Conservation (phyloP, 2,888 invertebrate species). For the Lepidochrysops patricia region DNA sequence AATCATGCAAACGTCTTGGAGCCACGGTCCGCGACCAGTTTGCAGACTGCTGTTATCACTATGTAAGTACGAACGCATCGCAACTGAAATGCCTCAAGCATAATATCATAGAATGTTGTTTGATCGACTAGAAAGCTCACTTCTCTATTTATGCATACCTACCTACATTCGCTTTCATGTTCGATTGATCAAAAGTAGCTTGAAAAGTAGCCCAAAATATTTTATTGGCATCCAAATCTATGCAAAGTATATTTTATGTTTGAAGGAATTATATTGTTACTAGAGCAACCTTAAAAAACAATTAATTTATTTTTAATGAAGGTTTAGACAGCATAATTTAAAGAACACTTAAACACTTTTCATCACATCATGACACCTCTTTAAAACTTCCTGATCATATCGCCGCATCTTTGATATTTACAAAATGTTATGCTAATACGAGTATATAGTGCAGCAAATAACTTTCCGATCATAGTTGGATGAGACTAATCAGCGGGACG, state of each 20-base stretch:
- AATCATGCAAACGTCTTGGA: constrained; percentile 69
- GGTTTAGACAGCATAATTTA: background rate
- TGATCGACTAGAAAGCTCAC: constrained; percentile 44
- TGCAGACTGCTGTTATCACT: constrained; percentile 53
- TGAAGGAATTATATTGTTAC: background rate
- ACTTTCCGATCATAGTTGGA: constrained; percentile 60
- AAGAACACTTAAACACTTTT: background rate
- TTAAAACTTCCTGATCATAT: background rate
- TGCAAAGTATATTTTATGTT: background rate
- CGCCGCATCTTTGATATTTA: constrained; percentile 38
- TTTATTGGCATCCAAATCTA: background rate
- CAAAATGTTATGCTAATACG: constrained; percentile 38
- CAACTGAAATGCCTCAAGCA: constrained; percentile 56
- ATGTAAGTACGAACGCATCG: constrained; percentile 66
- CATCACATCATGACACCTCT: background rate
- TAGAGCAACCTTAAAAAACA: background rate
- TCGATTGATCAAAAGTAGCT: constrained; percentile 6
- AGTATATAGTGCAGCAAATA: constrained; percentile 58
- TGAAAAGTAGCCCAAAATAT: background rate
- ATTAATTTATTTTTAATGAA: background rate
- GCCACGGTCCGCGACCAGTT: constrained; percentile 53
- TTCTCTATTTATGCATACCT: constrained; percentile 57
- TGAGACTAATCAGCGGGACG: constrained; percentile 52
- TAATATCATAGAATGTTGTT: constrained; percentile 58
- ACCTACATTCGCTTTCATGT: constrained; percentile 51